Evolutionary conservation across 2,797 vertebrate genomes (phyloP), one percentile per base, ranked within the genome.

Genomic region (Loris lydekkerianus): DNA sequence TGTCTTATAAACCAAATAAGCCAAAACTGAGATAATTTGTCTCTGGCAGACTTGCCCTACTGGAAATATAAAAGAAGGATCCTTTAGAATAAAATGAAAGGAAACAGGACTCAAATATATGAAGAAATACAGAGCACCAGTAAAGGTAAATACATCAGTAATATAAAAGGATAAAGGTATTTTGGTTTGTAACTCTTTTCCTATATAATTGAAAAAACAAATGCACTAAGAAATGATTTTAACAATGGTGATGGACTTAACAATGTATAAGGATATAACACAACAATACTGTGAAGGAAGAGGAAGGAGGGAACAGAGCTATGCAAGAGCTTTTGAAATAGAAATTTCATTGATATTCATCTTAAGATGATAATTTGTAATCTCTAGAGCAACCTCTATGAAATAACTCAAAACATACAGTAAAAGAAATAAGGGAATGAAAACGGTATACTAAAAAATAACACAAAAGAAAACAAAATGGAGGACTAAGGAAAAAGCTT

Each of bases 311-410:
- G 21, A 83, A 67, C 49, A 37, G 31, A 63, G 37, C 78, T 65
- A 84, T 40, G 73, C 1, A 65, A 20, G 34, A 91, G n/a, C 69
- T 65, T 61, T 56, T 91, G 43, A 75, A 75, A 65, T 56, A 83
- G 23, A 91, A 91, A 84, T 84, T 84, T 84, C 63, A 70, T 56
- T 91, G 43, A 29, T 75, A 75, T 56, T 83, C 31, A 53, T 53
- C 80, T 69, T 81, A 49, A 83, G 49, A 61, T 83, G 63, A 40
- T 90, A 58, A 70, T 46, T 81, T 81, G 14, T 65, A 56, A 84
- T 40, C 25, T 25, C 40, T 31, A 60, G 65, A 37, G 65, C 6
- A 73, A 61, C 25, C 25, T 63, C 56, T 63, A 73, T 49, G 40
- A 63, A 91, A 81, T 53, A 73, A 73, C 18, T 15, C 61, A 34